Evolutionary conservation across 2,888 invertebrate species (phyloP), one percentile per base, ranked within the genome.

Genomic region (Epinotia ramella): DNA sequence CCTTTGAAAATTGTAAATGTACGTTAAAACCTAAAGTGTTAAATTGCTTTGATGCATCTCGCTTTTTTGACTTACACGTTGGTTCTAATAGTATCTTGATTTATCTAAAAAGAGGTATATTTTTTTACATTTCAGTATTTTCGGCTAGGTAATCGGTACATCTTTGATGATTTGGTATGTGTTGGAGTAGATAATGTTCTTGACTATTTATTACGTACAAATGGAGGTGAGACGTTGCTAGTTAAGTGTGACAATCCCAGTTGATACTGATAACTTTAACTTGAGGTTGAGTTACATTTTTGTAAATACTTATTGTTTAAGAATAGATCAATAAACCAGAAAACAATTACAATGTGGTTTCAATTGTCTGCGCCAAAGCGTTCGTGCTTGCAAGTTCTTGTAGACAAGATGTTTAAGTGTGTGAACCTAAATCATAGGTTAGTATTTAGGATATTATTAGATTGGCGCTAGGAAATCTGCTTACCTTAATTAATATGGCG

Each of bases 271-370:
- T 49, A 56, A 53, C 16, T 53, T 53, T 46, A 33, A 73, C 44
- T 71, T 67, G 49, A 59, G 20, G 67, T 72, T 73, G 62, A 67
- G 63, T 67, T 67, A 49, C 67, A 60, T 73, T n/a, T 62, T 67
- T 79, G 79, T 79, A 79, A 78, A 79, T 79, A 78, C 67, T 46
- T 66, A 59, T 49, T 62, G 56, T 70, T 76, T 79, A 76, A 77
- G 71, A n/a, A 65, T 76, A 74, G 59, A 60, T 65, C n/a, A 77
- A 78, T 76, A 77, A 77, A 75, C 16, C 59, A 44, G 16, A 70
- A 63, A 73, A 71, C 1, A 60, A 73, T 72, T 63, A 62, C 6
- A 77, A 56, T 64, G 68, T 72, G 16, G 76, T 76, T 76, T 76
- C 33, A 76, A 60, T 64, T 57, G 16, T 49, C 49, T 6, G 1